These are phyloP conservation scores for Pampus argenteus DNA, from an alignment of 2,797 vertebrate genomes.

Conservation along the genomic window DNA sequence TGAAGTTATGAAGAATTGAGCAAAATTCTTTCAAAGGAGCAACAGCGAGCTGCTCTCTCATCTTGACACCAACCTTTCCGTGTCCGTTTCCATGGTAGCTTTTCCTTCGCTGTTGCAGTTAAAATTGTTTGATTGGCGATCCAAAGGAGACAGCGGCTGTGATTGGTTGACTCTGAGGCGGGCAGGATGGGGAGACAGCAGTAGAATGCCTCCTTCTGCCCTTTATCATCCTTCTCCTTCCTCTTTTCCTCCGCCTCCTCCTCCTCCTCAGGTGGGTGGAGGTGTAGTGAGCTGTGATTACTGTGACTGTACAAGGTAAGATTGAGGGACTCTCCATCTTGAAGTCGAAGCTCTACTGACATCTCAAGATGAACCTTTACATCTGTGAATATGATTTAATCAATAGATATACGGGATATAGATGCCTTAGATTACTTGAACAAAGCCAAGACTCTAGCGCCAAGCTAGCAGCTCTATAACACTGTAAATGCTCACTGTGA, in stretches of 20 bases:
- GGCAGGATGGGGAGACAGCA: slow-evolving; percentile 62
- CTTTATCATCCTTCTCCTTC: slow-evolving; percentile 6
- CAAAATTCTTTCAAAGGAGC: slow-evolving; percentile 39
- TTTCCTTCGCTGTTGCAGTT: slow-evolving; percentile 41
- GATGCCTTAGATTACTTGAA: too few relatives aligned
- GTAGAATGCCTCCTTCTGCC: slow-evolving; percentile 53
- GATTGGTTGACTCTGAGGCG: slow-evolving; percentile 48
- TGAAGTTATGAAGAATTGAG: slow-evolving; percentile 31
- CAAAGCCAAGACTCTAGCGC: too few relatives aligned
- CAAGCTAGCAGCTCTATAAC: too few relatives aligned
- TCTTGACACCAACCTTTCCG: slow-evolving; percentile 67
- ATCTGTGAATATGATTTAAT: slow-evolving; percentile 37
- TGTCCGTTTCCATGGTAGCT: slow-evolving; percentile 62
- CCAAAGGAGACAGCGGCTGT: slow-evolving; percentile 75
- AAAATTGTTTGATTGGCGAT: slow-evolving; percentile 69
- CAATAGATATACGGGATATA: neutral
- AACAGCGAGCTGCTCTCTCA: neutral
- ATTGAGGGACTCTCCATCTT: slow-evolving; percentile 39
- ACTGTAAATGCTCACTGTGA: too few relatives aligned
- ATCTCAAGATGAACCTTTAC: slow-evolving; percentile 45
- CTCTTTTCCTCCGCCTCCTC: neutral
- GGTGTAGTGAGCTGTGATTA: slow-evolving; percentile 57
- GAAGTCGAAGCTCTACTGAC: slow-evolving; percentile 60
- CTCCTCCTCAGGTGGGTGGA: slow-evolving; percentile 48
- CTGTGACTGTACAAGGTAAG: slow-evolving; percentile 62